phyloP scores from a whole-genome alignment of 2,888 invertebrate species.

The Apotomis capreana region DNA sequence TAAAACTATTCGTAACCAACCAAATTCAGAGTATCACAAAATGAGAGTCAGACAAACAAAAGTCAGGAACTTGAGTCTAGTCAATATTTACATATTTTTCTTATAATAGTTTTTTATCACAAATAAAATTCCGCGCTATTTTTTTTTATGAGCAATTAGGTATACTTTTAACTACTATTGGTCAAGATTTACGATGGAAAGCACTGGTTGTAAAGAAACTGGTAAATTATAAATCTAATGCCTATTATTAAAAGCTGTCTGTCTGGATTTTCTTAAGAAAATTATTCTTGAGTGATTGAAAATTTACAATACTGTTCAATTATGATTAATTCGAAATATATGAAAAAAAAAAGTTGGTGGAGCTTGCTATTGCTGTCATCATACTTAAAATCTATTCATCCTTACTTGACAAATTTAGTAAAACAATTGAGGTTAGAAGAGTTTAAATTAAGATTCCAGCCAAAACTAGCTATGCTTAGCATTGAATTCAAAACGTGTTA shows the following conservation, averaged over 20 bases:
- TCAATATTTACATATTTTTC: slow-evolving; percentile 66
- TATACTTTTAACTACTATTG: slow-evolving; percentile 71
- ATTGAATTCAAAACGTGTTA: no score
- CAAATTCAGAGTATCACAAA: slow-evolving; percentile 53
- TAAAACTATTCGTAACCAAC: slow-evolving; percentile 33
- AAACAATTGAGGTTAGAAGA: no score
- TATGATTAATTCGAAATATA: no score
- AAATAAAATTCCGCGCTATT: slow-evolving; percentile 78
- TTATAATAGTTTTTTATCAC: slow-evolving; percentile 67
- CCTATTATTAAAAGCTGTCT: slow-evolving; percentile 2
- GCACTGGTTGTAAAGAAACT: slow-evolving; percentile 45
- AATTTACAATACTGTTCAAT: not conserved
- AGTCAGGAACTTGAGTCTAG: slow-evolving; percentile 67
- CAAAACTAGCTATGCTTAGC: no score
- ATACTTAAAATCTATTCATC: no score
- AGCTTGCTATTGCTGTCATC: no score
- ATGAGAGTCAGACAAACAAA: slow-evolving; percentile 46
- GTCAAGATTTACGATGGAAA: slow-evolving; percentile 63
- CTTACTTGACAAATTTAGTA: no score
- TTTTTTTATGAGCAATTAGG: slow-evolving; percentile 73
- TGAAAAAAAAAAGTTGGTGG: no score
- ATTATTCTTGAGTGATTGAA: not conserved
- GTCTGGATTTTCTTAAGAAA: not conserved
- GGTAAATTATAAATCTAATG: slow-evolving; percentile 24
- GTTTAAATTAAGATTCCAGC: no score